Evolutionary conservation across 2,888 invertebrate species (phyloP).

Genomic region (Tinea pellionella): DNA sequence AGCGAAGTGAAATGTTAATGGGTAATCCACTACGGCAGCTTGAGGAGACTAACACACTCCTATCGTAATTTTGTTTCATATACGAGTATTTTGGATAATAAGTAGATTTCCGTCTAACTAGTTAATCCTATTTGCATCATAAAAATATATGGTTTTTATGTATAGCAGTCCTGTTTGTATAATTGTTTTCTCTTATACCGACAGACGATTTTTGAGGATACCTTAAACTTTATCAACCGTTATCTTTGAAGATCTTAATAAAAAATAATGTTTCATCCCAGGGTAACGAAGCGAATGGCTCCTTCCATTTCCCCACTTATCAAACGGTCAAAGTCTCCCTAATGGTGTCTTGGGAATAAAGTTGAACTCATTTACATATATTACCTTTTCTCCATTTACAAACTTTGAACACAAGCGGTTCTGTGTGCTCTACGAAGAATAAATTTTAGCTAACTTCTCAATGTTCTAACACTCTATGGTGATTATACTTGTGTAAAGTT

Average conservation of each 20-base stretch:
- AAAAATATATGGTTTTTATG: too few species aligned
- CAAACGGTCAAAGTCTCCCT: conserved; percentile 54
- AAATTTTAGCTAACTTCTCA: conserved; percentile 31
- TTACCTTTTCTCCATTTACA: conserved; percentile 39
- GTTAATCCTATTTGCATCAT: too few species aligned
- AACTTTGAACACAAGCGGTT: conserved; percentile 20
- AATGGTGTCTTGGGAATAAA: conserved; percentile 53
- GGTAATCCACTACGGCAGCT: too few species aligned
- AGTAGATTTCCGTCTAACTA: too few species aligned
- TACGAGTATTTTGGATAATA: too few species aligned
- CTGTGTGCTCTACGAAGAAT: conserved; percentile 28
- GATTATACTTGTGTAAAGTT: conserved; percentile 35
- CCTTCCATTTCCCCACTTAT: conserved; percentile 28
- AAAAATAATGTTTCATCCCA: conserved; percentile 8
- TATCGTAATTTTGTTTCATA: too few species aligned
- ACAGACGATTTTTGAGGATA: background rate
- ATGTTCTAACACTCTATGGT: conserved; percentile 31
- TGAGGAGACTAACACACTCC: too few species aligned
- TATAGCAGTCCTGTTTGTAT: too few species aligned
- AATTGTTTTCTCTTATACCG: background rate
- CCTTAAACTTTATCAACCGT: conserved; percentile 6
- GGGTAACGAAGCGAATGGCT: background rate
- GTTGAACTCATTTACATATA: conserved; percentile 57
- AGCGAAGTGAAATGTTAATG: too few species aligned
- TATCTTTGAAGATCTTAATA: conserved; percentile 9